phyloP scores from a whole-genome alignment of 2,888 invertebrate genomes.

The Lepeophtheirus nordmannii region DNA sequence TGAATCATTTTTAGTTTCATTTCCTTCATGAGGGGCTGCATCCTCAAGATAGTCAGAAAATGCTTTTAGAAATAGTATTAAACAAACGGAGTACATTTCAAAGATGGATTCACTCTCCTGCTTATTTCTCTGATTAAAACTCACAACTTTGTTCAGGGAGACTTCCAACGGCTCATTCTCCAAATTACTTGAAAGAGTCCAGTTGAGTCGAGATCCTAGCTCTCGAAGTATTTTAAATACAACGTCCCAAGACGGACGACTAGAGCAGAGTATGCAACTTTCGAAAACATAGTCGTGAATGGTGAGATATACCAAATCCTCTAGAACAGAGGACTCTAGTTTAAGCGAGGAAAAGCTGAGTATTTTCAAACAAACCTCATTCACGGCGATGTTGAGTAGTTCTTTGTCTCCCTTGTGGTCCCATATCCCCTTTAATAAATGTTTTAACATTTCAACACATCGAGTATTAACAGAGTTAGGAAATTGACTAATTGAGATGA shows the following conservation, averaged over 20 bases:
- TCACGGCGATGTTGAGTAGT: background rate
- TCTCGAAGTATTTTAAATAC: background rate
- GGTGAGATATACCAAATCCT: background rate
- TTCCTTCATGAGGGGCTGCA: background rate
- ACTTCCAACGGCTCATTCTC: background rate
- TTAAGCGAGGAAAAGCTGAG: background rate
- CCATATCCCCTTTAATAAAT: background rate
- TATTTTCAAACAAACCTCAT: background rate
- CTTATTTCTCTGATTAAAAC: background rate
- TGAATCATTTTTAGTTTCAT: background rate
- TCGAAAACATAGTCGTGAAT: background rate
- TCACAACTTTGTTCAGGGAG: background rate
- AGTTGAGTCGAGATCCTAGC: conserved; percentile 8
- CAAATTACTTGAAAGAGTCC: conserved; percentile 3
- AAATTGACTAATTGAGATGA: background rate
- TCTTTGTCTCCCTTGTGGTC: too few species aligned
- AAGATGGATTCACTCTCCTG: background rate
- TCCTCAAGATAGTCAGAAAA: conserved; percentile 11
- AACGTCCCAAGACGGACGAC: background rate
- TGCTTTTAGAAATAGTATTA: conserved; percentile 5
- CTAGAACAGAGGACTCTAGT: background rate
- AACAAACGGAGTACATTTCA: background rate
- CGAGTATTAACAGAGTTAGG: background rate
- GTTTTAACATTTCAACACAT: background rate
- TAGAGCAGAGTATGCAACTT: background rate